Percentiles rank a stretch among this genome's conserved stretches.
Conservation (phyloP, 2,113 vertebrate genomes). For the Pantherophis guttatus region DNA sequence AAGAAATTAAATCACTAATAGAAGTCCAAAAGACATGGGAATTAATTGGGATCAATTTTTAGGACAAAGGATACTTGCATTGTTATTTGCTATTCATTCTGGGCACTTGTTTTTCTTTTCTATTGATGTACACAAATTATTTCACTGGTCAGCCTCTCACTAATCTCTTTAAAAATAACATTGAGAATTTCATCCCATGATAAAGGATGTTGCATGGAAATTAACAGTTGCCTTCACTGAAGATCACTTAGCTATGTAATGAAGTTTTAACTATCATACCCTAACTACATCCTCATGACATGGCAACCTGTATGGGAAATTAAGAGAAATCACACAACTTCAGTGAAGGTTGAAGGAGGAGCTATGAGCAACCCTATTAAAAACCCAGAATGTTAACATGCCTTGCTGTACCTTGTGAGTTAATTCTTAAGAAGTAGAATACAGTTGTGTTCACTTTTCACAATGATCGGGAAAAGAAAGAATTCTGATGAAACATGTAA, state of each 20-base stretch:
- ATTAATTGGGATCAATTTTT: not conserved
- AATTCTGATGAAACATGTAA: not conserved
- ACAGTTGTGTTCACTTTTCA: not conserved
- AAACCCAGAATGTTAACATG: not conserved
- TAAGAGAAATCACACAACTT: not conserved
- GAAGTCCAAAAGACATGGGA: not conserved
- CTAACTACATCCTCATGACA: not conserved
- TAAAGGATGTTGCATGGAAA: not conserved
- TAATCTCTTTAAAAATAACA: not conserved
- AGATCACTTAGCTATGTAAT: not conserved
- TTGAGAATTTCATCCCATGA: not conserved
- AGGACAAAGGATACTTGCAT: not conserved
- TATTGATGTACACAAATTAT: not conserved
- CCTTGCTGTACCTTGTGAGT: not conserved
- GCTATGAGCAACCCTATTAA: not conserved
- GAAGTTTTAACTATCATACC: not conserved
- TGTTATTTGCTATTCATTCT: not conserved
- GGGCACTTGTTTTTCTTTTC: not conserved
- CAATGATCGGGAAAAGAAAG: not conserved
- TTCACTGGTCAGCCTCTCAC: not conserved
- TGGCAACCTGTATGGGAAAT: not conserved
- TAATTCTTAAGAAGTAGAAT: not conserved
- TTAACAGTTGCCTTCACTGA: not conserved
- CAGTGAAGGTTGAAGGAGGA: not conserved
- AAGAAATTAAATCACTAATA: not conserved